A percentile compares a stretch with the other conserved stretches of the same genome.
Conservation (phyloP, 2,888 invertebrate species). For the Gerris lacustris region DNA sequence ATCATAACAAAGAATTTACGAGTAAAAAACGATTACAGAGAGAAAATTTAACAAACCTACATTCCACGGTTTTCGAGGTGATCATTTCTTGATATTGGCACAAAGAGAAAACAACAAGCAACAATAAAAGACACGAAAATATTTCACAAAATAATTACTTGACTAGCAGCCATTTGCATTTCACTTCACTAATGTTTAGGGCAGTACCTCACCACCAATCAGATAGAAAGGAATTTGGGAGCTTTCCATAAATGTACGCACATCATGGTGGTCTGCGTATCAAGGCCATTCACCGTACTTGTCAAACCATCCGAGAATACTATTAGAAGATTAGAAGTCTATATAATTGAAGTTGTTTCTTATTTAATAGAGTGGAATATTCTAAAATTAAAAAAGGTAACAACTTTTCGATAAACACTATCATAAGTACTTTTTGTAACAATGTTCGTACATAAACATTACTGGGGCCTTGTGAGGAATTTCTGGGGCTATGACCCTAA, state of each 20-base stretch:
- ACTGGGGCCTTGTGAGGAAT: too few relatives aligned
- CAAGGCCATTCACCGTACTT: not conserved
- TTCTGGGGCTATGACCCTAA: too few relatives aligned
- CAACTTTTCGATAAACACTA: too few relatives aligned
- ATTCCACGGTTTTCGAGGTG: not conserved
- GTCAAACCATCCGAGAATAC: too few relatives aligned
- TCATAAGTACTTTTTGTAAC: too few relatives aligned
- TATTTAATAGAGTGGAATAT: too few relatives aligned
- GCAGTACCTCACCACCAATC: conserved; percentile 5
- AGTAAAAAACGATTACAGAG: not conserved
- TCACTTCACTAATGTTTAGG: conserved; percentile 14
- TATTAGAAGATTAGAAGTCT: too few relatives aligned
- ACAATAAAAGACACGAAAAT: not conserved
- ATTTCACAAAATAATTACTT: not conserved
- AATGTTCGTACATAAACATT: too few relatives aligned
- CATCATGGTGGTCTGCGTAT: conserved; percentile 1
- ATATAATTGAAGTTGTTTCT: too few relatives aligned
- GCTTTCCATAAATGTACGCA: not conserved
- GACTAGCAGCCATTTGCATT: conserved; percentile 25
- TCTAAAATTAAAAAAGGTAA: too few relatives aligned
- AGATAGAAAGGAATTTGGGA: conserved; percentile 1
- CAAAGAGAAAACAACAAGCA: not conserved
- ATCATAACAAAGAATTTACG: not conserved
- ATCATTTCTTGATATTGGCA: not conserved
- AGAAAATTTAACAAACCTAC: not conserved